Evolutionary conservation across 2,113 vertebrate genomes (phyloP).

Genomic region (Protomyctophum bolini): DNA sequence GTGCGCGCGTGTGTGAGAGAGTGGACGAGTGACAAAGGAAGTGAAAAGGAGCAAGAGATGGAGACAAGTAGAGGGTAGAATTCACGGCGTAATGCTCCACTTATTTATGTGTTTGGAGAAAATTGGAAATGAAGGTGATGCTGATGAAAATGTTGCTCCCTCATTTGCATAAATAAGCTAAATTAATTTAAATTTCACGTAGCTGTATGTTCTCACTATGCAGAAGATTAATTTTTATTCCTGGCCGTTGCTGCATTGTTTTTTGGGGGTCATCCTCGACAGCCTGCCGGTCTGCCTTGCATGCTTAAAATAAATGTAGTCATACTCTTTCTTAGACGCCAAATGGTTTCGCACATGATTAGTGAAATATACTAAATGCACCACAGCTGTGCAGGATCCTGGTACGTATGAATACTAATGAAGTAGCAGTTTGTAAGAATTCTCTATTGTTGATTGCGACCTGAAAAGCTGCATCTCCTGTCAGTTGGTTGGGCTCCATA

Average conservation of each 20-base stretch:
- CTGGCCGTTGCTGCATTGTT: constrained; percentile 5
- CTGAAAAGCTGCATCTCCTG: too few relatives aligned
- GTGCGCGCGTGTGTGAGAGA: not conserved
- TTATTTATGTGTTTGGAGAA: constrained; percentile 28
- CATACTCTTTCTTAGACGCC: constrained; percentile 10
- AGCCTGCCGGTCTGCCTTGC: not conserved
- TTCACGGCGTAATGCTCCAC: constrained; percentile 11
- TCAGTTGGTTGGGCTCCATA: too few relatives aligned
- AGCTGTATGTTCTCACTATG: constrained; percentile 9
- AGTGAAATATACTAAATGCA: constrained; percentile 43
- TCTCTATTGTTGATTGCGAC: constrained; percentile 31
- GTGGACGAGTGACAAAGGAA: not conserved
- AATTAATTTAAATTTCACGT: constrained; percentile 35
- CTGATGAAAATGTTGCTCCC: constrained; percentile 15
- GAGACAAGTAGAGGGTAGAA: not conserved
- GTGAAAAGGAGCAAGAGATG: not conserved
- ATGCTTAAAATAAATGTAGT: constrained; percentile 27
- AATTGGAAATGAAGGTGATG: constrained; percentile 15
- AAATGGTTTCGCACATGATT: constrained; percentile 52
- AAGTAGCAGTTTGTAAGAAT: constrained; percentile 19
- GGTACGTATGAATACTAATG: constrained; percentile 27
- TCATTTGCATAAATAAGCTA: constrained; percentile 37
- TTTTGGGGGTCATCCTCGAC: constrained; percentile 33
- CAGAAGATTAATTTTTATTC: not conserved
- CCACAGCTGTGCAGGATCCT: constrained; percentile 38